Evolutionary conservation across 2,113 vertebrate species (phyloP), one percentile per base, ranked within the genome.

Genomic region (Takifugu flavidus): DNA sequence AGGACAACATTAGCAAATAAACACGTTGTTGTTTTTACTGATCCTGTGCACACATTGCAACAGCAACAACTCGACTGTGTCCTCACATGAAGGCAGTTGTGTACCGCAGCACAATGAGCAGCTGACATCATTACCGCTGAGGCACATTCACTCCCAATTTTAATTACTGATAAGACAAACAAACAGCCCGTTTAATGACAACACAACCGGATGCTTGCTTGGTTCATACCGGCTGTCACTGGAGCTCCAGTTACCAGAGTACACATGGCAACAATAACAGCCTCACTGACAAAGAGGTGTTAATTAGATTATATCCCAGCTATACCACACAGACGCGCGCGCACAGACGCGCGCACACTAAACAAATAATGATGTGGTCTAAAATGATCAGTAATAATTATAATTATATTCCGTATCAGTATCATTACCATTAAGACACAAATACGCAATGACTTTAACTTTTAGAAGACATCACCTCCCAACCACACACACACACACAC

Each of bases 1-100:
- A 60, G 50, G 31, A 47, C 58, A 52, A 65, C 69, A 71, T 70
- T 55, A 57, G 77, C n/a, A 39, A 39, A 10, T 11, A 39, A 6
- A 39, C 31, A 34, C 31, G 6, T 39, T 39, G 7, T 7, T 11
- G 6, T 39, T 39, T 39, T 7, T 11, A 39, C 34, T 39, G 1
- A 39, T 10, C 8, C 34, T 39, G 34, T 39, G 3, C 11, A 10
- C 1, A 39, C 7, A 39, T 39, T 39, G 7, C 34, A 10, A 11
- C 34, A 10, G 8, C 34, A 6, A 7, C 2, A 7, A 7, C 31
- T 34, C 8, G 52, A 60, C 53, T 43, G 39, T 46, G 55, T 59
- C 64, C 26, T 29, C 13, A 56, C 29, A 61, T 64, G 3, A 50
- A 53, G 43, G 50, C n/a, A 27, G 59, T 34, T 34, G 42, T 58